Base-by-base conservation (phyloP, 2,888 invertebrate genomes). In the Platypus cylindrus region DNA sequence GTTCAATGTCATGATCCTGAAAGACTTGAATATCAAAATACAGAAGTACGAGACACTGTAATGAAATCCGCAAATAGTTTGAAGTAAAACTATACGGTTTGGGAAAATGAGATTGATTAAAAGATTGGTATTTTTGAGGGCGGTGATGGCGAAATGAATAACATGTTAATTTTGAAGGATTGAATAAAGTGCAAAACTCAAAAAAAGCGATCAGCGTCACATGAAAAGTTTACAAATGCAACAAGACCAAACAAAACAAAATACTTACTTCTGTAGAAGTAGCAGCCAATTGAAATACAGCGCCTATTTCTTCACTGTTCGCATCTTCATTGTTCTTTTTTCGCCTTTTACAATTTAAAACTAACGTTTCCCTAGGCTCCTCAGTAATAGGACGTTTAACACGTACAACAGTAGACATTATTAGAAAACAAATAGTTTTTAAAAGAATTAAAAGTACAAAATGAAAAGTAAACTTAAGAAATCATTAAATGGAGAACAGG, bases 381-480 rank as follows among this genome's bases (percentile, higher is more conserved):
- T 79, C 78, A 36, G 77, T 75, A 15, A 75, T 67, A 49, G 73
- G 68, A 23, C 83, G 71, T 61, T 83, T 84, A 3, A 83, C 75
- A 44, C 82, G 68, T 36, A 83, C 65, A 37, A 83, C 68, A 3
- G 82, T 71, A 17, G 75, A 65, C 64, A 72, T 67, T 50, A 41
- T 48, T 27, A n/a, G n/a, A n/a, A n/a, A n/a, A n/a, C n/a, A n/a
- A n/a, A n/a, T n/a, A n/a, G n/a, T n/a, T n/a, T n/a, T n/a, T n/a
- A n/a, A n/a, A n/a, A n/a, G n/a, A n/a, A n/a, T n/a, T n/a, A n/a
- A n/a, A n/a, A n/a, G n/a, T n/a, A n/a, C n/a, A n/a, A n/a, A n/a
- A n/a, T n/a, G n/a, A n/a, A n/a, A n/a, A n/a, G n/a, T n/a, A n/a
- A n/a, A n/a, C n/a, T n/a, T n/a, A n/a, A n/a, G n/a, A n/a, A n/a